These are phyloP conservation scores for Percopsis transmontana DNA, from an alignment of 2,113 vertebrate genomes.

Conservation along the genomic window DNA sequence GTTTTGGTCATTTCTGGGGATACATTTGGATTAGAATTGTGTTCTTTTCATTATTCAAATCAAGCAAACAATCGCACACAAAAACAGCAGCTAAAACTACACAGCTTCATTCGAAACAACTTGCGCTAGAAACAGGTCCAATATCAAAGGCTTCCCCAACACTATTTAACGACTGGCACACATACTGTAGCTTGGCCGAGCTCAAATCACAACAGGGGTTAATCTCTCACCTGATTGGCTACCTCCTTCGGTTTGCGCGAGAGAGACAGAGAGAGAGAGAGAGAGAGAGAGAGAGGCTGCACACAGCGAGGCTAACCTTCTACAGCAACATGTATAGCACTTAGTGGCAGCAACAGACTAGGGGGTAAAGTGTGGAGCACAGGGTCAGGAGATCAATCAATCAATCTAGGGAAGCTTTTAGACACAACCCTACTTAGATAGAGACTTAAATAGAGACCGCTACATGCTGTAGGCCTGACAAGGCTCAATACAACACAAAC, in stretches of 20 bases:
- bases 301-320: slow-evolving; percentile 60
- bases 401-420: slow-evolving; percentile 75
- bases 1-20: no score
- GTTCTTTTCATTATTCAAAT: no score
- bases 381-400: slow-evolving; percentile 71
- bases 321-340: slow-evolving; percentile 48
- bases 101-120: no score
- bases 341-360: slow-evolving; percentile 69
- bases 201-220: slow-evolving; percentile 64
- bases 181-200: no score
- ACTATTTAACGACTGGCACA: no score
- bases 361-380: slow-evolving; percentile 55
- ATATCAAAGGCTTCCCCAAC: no score
- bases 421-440: slow-evolving; percentile 45
- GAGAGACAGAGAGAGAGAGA: slow-evolving; percentile 45
- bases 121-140: no score
- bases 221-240: slow-evolving; percentile 68
- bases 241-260: slow-evolving; percentile 60
- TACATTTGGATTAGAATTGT: no score
- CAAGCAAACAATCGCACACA: no score
- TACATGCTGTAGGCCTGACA: no score
- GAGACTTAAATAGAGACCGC: slow-evolving; percentile 69
- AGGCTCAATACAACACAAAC: no score
- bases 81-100: no score
- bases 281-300: not conserved